A percentile compares a stretch with the other conserved stretches of the same genome.
Conservation (phyloP, 2,888 invertebrate genomes). For the Megaustenia siamemsis region DNA sequence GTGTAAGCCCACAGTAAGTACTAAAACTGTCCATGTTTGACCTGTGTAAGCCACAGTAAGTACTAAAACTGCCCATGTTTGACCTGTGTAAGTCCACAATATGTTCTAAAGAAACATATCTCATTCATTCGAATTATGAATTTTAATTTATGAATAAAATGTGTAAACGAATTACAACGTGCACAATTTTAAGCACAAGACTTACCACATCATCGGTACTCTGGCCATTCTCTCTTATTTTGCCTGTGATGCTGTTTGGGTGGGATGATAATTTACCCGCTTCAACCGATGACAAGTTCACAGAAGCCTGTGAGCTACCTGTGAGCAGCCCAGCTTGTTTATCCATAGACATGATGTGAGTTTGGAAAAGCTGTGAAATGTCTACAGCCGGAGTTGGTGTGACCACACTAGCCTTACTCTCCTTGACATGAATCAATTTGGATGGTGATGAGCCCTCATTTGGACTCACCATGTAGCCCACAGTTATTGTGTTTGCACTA, state of each 20-base stretch:
- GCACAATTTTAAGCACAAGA: neutral
- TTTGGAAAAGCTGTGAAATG: slow-evolving; percentile 45
- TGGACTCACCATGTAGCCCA: slow-evolving; percentile 47
- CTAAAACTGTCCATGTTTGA: too few species aligned
- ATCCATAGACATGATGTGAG: slow-evolving; percentile 37
- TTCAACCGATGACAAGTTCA: neutral
- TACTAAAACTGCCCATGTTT: too few species aligned
- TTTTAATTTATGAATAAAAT: too few species aligned
- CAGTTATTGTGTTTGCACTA: slow-evolving; percentile 33
- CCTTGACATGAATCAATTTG: slow-evolving; percentile 3
- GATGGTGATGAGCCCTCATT: slow-evolving; percentile 6
- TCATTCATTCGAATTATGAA: too few species aligned
- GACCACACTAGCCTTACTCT: neutral
- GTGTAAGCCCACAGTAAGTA: too few species aligned
- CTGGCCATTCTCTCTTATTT: slow-evolving; percentile 39
- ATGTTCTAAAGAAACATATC: too few species aligned
- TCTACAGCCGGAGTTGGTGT: neutral
- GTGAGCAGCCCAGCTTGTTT: slow-evolving; percentile 31
- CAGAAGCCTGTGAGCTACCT: neutral
- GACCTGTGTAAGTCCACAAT: too few species aligned
- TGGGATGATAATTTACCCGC: neutral
- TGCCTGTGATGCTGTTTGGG: neutral
- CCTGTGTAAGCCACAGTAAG: too few species aligned
- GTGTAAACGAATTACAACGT: too few species aligned
- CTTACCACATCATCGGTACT: slow-evolving; percentile 31